Evolutionary conservation across 2,113 vertebrate species (phyloP), one percentile per base, ranked within the genome.

Genomic region (Macrotus californicus): DNA sequence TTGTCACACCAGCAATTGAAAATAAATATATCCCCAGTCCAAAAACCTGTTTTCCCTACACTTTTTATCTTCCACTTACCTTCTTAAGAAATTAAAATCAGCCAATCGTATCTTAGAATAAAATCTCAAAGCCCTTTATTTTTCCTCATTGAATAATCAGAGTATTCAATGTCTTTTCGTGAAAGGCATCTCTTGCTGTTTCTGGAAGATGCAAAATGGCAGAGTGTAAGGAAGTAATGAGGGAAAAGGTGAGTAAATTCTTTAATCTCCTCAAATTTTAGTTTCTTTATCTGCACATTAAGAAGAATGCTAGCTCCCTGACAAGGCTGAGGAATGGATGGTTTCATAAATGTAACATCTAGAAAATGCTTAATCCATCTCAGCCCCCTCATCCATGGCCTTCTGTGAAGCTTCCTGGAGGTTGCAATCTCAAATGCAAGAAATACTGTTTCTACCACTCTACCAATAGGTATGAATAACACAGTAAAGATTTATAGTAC

Each of bases 1-100:
- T 85, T 84, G 2, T 36, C 91, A 84, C 6, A 16, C 3, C 18
- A 69, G 56, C 8, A 76, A 70, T 3, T 86, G 22, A 80, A 95
- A 95, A 76, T 4, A 91, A 94, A 80, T 81, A 26, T 7, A 92
- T 59, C 1, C 15, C 24, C 21, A 89, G n/a, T 15, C 3, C 19
- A 48, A 93, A 84, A 82, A 56, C 7, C 31, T 77, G 0, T 43
- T 96, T 82, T 54, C n/a, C 36, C 46, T 92, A 41, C 2, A 82
- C 18, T 39, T 76, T 16, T 92, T 83, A 61, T 31, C 16, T 84
- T 69, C 54, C 16, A 11, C 59, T 89, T 77, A 92, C 34, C 46
- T 41, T 90, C 76, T 50, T 77, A 89, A 75, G 39, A 86, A 80
- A 91, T 76, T 48, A 56, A 54, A 91, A 96, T 85, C 83, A 66